phyloP scores from a whole-genome alignment of 2,888 invertebrate genomes.

The Alitta virens region DNA sequence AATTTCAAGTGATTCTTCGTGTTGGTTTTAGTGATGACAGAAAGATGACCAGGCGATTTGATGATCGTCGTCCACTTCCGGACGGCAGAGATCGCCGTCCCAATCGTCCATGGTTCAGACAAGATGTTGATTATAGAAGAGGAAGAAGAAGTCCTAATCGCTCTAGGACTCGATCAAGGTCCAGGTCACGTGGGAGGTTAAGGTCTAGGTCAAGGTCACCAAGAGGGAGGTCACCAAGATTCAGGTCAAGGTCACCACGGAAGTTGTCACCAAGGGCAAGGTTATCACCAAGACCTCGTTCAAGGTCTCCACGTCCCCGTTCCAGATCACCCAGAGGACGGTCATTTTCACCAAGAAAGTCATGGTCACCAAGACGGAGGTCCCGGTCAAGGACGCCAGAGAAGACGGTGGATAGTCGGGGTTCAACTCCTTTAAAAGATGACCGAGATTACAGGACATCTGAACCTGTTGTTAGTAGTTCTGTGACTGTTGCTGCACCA shows the following conservation, averaged over 20 bases:
- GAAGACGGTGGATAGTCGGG: slow-evolving; percentile 26
- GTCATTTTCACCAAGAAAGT: neutral
- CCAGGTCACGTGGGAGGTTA: slow-evolving; percentile 21
- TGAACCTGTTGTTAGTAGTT: slow-evolving; percentile 4
- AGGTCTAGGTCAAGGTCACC: slow-evolving; percentile 27
- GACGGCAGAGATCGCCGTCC: neutral
- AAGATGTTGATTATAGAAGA: slow-evolving; percentile 9
- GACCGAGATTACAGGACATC: neutral
- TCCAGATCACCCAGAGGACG: slow-evolving; percentile 20
- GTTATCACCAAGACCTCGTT: slow-evolving; percentile 32
- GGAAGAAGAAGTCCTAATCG: slow-evolving; percentile 44
- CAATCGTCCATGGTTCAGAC: slow-evolving; percentile 8
- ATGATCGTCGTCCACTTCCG: slow-evolving; percentile 2
- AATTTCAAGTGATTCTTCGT: too few relatives aligned
- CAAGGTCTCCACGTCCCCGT: slow-evolving; percentile 25
- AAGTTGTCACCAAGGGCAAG: slow-evolving; percentile 52
- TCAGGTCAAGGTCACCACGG: slow-evolving; percentile 26
- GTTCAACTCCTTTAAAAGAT: slow-evolving; percentile 23
- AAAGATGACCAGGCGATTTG: neutral
- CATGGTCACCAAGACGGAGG: slow-evolving; percentile 9
- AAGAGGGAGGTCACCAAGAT: slow-evolving; percentile 42
- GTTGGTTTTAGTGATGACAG: too few relatives aligned
- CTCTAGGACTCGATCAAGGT: slow-evolving; percentile 48
- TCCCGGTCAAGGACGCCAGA: neutral
- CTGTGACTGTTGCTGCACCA: neutral